Evolutionary conservation across 2,113 vertebrate genomes (phyloP), one percentile per base, ranked within the genome.

Genomic region (Onychostoma macrolepis): DNA sequence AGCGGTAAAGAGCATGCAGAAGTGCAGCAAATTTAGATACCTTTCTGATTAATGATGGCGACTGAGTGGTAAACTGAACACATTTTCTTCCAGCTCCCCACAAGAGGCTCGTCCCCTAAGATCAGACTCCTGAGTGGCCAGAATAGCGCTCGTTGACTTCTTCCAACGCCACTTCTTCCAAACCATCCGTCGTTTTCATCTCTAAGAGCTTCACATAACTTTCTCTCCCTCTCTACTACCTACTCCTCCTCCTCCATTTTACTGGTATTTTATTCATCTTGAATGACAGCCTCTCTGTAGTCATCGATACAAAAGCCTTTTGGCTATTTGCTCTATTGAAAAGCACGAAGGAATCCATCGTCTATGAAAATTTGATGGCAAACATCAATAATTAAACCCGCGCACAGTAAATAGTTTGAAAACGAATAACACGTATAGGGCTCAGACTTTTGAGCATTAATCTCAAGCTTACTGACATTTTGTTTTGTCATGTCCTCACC

Each of bases 381-480:
- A 50, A 17, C 78, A 83, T 15, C 48, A 84, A 84, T 84, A 84
- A 84, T 84, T 84, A 84, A 74, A 84, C 50, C n/a, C 13, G 4
- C 50, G 63, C 78, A 81, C 7, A 53, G 50, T 30, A 36, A 85
- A 78, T 48, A 85, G 58, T n/a, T 53, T 26, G 7, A n/a, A 50
- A 33, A 71, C 56, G 5, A 78, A 48, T 69, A 33, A 12, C 9
- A 7, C 10, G 36, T 72, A n/a, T n/a, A 72, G 21, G 69, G 13
- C 7, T 67, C 78, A 28, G 58, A 88, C 79, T 28, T 58, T 71
- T 41, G 13, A 45, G 53, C 84, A 80, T 89, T 88, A 82, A 85
- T 90, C 88, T 86, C 28, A 61, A 76, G 30, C 87, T 77, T 79
- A 53, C 36, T 89, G 89, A 61, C 86, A 83, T 84, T 74, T 89